phyloP scores from a whole-genome alignment of 1,140 invertebrate species.

The Eumeta japonica region DNA sequence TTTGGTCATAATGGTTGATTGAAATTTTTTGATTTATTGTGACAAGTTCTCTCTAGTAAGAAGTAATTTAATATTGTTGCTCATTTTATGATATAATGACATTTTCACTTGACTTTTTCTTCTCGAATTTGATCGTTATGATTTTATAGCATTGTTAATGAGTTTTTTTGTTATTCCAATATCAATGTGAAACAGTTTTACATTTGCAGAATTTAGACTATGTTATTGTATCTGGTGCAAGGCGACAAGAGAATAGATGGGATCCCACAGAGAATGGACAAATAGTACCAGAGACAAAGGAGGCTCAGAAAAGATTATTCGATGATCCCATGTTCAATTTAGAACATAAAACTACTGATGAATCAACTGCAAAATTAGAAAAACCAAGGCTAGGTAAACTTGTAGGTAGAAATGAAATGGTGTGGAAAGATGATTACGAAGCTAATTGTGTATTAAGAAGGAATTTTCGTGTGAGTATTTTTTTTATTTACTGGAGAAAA shows the following conservation, averaged over 20 bases:
- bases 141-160: background rate
- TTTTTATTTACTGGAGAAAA: too few species aligned
- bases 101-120: background rate
- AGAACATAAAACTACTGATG: constrained; percentile 86
- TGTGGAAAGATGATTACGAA: constrained; percentile 88
- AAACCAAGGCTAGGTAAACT: constrained; percentile 73
- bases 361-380: constrained; percentile 66
- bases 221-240: constrained; percentile 89
- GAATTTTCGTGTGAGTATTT: constrained; percentile 74
- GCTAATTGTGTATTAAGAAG: constrained; percentile 81
- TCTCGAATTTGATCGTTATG: background rate
- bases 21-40: too few species aligned
- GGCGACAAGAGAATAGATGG: constrained; percentile 96
- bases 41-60: too few species aligned
- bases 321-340: constrained; percentile 96
- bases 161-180: background rate
- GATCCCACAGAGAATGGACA: constrained; percentile 96
- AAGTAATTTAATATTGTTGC: too few species aligned
- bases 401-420: constrained; percentile 72
- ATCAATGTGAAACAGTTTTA: background rate
- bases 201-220: constrained; percentile 99
- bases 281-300: constrained; percentile 86
- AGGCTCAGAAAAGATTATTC: constrained; percentile 80
- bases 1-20: too few species aligned
- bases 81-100: background rate